These are phyloP conservation scores for Achlya flavicornis DNA, from an alignment of 2,888 invertebrate genomes.

Conservation along the genomic window DNA sequence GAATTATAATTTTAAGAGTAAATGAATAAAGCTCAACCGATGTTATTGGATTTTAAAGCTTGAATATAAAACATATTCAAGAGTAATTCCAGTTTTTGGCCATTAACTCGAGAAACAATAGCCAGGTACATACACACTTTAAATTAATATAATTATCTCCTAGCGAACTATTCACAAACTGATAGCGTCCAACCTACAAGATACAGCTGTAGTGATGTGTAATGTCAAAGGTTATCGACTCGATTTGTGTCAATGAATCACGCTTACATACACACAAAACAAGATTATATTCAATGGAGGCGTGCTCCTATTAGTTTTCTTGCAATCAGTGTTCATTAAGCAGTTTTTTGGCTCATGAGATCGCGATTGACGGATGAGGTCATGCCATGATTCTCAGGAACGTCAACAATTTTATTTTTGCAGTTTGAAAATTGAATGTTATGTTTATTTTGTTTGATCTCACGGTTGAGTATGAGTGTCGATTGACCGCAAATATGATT, in stretches of 20 bases:
- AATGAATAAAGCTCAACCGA: too few species aligned
- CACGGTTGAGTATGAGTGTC: background rate
- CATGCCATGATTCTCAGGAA: constrained; percentile 40
- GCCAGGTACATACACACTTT: background rate
- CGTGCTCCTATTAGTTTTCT: constrained; percentile 43
- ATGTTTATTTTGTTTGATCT: constrained; percentile 14
- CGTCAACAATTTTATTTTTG: constrained; percentile 31
- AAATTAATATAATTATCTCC: background rate
- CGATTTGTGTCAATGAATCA: constrained; percentile 38
- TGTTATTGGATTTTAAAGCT: too few species aligned
- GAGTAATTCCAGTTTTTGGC: too few species aligned
- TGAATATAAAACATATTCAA: too few species aligned
- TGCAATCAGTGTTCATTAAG: constrained; percentile 48
- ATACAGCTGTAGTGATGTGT: constrained; percentile 24
- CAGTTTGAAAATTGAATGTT: constrained; percentile 20
- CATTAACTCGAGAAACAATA: background rate
- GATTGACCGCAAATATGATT: constrained; percentile 19
- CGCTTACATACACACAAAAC: constrained; percentile 30
- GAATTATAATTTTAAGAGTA: too few species aligned
- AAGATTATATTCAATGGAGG: constrained; percentile 28
- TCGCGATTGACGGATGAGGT: constrained; percentile 48
- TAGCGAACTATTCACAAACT: background rate
- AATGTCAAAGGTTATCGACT: constrained; percentile 45
- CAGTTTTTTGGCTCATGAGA: constrained; percentile 39
- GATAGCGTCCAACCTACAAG: background rate